These are phyloP conservation scores for Cyclargus thomasi DNA, from an alignment of 1,140 invertebrate genomes.

Conservation along the genomic window DNA sequence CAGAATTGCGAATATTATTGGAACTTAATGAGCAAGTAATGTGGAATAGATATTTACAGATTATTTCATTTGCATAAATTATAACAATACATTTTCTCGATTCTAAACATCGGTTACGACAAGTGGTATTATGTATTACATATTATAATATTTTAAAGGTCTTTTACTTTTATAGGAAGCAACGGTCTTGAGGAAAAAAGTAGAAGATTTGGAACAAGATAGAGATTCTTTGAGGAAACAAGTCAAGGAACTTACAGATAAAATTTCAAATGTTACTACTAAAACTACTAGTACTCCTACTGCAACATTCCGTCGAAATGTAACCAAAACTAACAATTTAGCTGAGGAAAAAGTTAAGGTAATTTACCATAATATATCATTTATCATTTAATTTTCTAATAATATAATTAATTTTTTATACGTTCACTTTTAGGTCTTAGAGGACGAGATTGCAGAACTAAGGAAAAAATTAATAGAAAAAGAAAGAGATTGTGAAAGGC, in stretches of 20 bases:
- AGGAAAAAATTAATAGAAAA: slow-evolving; percentile 88
- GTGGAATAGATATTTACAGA: background rate
- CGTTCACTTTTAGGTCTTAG: slow-evolving; percentile 54
- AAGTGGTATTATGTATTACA: background rate
- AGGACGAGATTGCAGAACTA: slow-evolving; percentile 83
- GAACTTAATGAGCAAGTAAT: slow-evolving; percentile 89
- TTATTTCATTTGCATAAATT: background rate
- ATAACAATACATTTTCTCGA: no score
- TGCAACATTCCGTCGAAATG: slow-evolving; percentile 48
- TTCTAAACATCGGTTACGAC: background rate
- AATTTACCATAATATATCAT: background rate
- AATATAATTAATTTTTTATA: background rate
- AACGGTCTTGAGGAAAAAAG: slow-evolving; percentile 85
- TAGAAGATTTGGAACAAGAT: slow-evolving; percentile 89
- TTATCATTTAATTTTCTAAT: background rate
- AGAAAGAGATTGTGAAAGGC: slow-evolving; percentile 85
- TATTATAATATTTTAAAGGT: background rate
- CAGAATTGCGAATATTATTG: slow-evolving; percentile 85
- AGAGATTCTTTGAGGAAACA: slow-evolving; percentile 85
- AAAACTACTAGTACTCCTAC: slow-evolving; percentile 55
- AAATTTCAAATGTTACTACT: slow-evolving; percentile 66
- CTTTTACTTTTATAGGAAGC: slow-evolving; percentile 80
- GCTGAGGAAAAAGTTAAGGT: slow-evolving; percentile 83
- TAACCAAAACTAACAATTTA: slow-evolving; percentile 63
- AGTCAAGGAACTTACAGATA: slow-evolving; percentile 85